Percentiles rank a stretch among this genome's conserved stretches.
phyloP scores from a whole-genome alignment of 2,888 invertebrate species.

The Himalopsyche japonica region DNA sequence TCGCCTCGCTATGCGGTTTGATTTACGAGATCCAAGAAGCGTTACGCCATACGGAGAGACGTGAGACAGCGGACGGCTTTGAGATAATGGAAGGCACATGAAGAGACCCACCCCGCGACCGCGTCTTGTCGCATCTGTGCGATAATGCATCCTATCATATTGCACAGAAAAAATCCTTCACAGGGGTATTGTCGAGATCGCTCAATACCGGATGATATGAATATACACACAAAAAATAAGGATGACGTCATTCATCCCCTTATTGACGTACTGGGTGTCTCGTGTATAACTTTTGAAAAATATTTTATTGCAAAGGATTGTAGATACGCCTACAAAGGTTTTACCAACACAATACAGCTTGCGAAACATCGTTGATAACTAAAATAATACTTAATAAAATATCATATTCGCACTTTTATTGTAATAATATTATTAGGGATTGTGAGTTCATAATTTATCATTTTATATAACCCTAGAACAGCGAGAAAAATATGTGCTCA shows the following conservation, averaged over 20 bases:
- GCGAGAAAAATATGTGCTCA: too few species aligned
- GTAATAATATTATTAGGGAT: too few species aligned
- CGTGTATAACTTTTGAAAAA: not conserved
- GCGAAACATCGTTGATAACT: too few species aligned
- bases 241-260: not conserved
- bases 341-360: too few species aligned
- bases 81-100: slow-evolving; percentile 18
- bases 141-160: slow-evolving; percentile 33
- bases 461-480: too few species aligned
- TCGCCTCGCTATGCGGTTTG: slow-evolving; percentile 20
- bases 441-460: too few species aligned
- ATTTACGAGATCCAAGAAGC: slow-evolving; percentile 32
- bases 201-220: not conserved
- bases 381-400: too few species aligned
- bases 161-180: slow-evolving; percentile 9
- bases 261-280: not conserved
- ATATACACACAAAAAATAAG: not conserved
- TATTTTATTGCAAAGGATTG: not conserved
- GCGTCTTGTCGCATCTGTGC: slow-evolving; percentile 18
- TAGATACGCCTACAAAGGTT: not conserved
- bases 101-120: not conserved
- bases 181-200: not conserved
- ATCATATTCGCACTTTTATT: too few species aligned
- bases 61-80: not conserved
- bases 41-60: not conserved